Evolutionary conservation across 2,113 vertebrate genomes (phyloP).

Genomic region (Pterocles burchelli): DNA sequence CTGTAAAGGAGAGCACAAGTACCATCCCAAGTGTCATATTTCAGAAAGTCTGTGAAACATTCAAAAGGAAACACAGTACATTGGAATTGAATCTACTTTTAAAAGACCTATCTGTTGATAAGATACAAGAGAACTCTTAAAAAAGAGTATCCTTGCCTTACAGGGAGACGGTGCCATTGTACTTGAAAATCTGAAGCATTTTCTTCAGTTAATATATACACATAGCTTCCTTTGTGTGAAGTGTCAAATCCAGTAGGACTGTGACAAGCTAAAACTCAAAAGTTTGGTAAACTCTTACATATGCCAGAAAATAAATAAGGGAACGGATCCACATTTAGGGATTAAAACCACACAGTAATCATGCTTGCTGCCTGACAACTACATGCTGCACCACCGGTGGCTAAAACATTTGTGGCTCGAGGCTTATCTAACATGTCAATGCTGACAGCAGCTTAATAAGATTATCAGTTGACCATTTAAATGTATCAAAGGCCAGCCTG

Average conservation of each 20-base stretch:
- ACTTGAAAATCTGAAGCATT: neutral
- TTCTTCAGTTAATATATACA: neutral
- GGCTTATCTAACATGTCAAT: neutral
- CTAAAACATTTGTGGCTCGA: neutral
- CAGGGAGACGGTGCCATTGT: neutral
- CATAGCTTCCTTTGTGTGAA: accelerated
- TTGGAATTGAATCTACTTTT: neutral
- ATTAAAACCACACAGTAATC: neutral
- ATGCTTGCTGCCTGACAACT: neutral
- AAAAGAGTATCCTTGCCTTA: neutral
- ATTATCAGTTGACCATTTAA: neutral
- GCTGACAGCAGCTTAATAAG: neutral
- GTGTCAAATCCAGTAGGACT: neutral
- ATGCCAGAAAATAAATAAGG: neutral
- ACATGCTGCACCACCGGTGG: neutral
- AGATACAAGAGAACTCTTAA: neutral
- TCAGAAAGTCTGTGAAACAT: neutral
- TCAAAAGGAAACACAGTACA: neutral
- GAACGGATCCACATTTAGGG: neutral
- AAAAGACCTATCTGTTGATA: neutral
- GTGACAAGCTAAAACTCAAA: neutral
- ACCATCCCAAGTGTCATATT: neutral
- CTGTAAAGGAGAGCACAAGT: neutral
- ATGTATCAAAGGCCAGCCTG: neutral
- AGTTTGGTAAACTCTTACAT: neutral